Conservation (phyloP, 2,113 vertebrate species). For the Chionomys nivalis region DNA sequence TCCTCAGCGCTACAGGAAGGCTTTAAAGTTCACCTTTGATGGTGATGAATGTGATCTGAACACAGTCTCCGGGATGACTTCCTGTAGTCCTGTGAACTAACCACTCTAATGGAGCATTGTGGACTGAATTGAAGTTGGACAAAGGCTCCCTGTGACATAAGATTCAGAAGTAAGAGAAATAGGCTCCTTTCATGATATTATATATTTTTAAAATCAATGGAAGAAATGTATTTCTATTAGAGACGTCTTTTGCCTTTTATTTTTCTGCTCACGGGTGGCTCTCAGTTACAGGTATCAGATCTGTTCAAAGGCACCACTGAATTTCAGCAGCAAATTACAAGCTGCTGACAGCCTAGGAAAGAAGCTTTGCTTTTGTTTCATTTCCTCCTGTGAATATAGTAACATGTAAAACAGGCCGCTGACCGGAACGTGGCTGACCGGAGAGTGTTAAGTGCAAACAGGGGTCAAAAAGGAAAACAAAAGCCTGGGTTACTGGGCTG, state of each 20-base stretch:
- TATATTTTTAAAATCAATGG: background rate
- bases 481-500: background rate
- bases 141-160: constrained; percentile 24
- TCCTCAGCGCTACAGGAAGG: background rate
- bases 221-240: background rate
- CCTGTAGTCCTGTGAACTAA: background rate
- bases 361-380: background rate
- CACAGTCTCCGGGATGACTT: background rate
- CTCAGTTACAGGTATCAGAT: background rate
- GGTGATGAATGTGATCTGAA: background rate
- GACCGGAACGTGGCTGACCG: background rate
- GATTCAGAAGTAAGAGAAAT: constrained; percentile 3
- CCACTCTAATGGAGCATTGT: background rate
- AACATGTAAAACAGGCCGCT: background rate
- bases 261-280: background rate
- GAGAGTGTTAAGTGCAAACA: no score
- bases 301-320: background rate
- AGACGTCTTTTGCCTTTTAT: background rate
- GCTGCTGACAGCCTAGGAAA: background rate
- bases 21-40: background rate
- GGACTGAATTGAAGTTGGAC: background rate
- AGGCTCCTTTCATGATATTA: background rate
- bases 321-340: constrained; percentile 9
- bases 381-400: constrained; percentile 3
- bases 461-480: background rate